Percentiles rank a stretch among this genome's conserved stretches.
Evolutionary conservation across 2,888 invertebrate genomes (phyloP).

Genomic region (Mylabris sibirica): DNA sequence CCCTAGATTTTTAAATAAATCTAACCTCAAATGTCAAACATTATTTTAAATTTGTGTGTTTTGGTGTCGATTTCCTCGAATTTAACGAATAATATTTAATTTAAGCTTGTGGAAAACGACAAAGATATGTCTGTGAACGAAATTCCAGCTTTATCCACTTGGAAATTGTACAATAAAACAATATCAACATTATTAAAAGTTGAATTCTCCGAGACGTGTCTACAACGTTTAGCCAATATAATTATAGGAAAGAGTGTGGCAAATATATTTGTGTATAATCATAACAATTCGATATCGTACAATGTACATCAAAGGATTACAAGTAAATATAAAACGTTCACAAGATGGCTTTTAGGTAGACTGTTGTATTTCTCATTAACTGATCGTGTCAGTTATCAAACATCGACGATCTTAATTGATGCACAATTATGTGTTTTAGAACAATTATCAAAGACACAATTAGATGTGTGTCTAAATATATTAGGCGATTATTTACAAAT

Average conservation of each 20-base stretch:
- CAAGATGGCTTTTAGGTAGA: conserved; percentile 73
- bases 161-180: conserved; percentile 72
- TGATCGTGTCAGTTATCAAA: conserved; percentile 62
- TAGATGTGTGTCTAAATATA: conserved; percentile 63
- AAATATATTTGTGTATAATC: conserved; percentile 65
- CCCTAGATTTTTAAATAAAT: neutral
- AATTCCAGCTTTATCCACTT: conserved; percentile 60
- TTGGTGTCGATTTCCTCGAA: neutral
- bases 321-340: conserved; percentile 64
- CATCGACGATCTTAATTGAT: conserved; percentile 64
- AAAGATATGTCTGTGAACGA: conserved; percentile 17
- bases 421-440: conserved; percentile 67
- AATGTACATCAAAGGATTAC: conserved; percentile 60
- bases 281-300: conserved; percentile 62
- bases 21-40: neutral
- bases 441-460: conserved; percentile 63
- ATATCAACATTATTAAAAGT: conserved; percentile 68
- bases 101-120: neutral
- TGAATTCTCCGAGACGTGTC: conserved; percentile 65
- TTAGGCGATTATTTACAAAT: conserved; percentile 63
- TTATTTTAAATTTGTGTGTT: neutral
- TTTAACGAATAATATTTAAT: neutral
- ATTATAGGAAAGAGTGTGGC: conserved; percentile 67
- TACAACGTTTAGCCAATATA: conserved; percentile 68
- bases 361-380: conserved; percentile 71